These are phyloP conservation scores for Metallyticus violacea DNA, from an alignment of 2,888 invertebrate genomes.

Conservation along the genomic window DNA sequence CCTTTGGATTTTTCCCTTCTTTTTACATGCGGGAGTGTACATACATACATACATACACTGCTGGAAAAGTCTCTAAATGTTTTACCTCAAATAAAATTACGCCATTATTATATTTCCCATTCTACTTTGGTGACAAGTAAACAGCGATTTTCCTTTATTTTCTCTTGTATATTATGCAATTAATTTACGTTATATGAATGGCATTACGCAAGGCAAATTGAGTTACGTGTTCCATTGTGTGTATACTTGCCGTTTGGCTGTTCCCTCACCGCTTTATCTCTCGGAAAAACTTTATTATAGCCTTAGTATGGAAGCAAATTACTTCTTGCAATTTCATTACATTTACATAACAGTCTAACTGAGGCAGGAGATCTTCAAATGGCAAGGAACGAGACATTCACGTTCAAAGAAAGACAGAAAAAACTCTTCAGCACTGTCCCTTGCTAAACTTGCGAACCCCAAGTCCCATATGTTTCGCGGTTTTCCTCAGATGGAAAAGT, in stretches of 20 bases:
- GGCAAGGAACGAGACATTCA: no score
- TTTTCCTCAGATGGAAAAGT: no score
- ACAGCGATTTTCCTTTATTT: background rate
- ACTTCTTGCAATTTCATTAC: constrained; percentile 25
- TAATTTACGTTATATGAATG: background rate
- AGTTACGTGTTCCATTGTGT: background rate
- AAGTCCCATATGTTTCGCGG: no score
- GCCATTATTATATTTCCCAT: background rate
- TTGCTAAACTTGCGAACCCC: no score
- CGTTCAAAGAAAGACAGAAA: no score
- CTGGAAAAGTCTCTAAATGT: no score
- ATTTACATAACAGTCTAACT: constrained; percentile 23
- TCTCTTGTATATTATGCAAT: background rate
- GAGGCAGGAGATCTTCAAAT: background rate
- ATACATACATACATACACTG: no score
- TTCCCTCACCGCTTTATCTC: no score
- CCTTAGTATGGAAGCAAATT: constrained; percentile 23
- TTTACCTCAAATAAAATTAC: background rate
- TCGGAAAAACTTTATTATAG: background rate
- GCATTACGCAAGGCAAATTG: background rate
- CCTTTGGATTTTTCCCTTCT: no score
- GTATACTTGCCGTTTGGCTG: background rate
- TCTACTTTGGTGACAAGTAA: background rate
- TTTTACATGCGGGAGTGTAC: no score
- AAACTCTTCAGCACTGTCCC: no score